Percentiles rank a stretch among this genome's conserved stretches.
phyloP scores from a whole-genome alignment of 2,888 invertebrate species.

The Exocentrus adspersus region DNA sequence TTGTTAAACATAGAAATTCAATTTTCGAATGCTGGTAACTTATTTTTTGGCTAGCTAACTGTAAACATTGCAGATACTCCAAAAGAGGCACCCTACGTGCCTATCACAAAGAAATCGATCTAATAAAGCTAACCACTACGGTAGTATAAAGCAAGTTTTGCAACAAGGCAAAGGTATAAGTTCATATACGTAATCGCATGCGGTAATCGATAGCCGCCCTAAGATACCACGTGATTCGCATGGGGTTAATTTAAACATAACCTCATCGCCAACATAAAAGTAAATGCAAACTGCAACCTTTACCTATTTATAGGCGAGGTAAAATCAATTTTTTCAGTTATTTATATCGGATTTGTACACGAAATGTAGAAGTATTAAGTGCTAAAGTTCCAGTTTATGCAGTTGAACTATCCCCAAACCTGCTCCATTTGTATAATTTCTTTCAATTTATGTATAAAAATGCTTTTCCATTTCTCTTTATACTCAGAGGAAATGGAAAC shows the following conservation, averaged over 20 bases:
- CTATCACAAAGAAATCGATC: conserved; percentile 54
- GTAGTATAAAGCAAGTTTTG: conserved; percentile 33
- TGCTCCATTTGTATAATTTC: too few species aligned
- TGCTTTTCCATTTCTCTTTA: too few species aligned
- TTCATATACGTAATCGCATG: conserved; percentile 25
- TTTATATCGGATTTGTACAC: too few species aligned
- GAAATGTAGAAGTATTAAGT: neutral
- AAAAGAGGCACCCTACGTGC: conserved; percentile 50
- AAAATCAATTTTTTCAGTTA: conserved; percentile 13
- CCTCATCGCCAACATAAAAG: conserved; percentile 28
- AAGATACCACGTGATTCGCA: conserved; percentile 42
- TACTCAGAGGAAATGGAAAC: too few species aligned
- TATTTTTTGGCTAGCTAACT: conserved; percentile 12
- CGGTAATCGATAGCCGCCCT: conserved; percentile 46
- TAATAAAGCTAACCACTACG: conserved; percentile 39
- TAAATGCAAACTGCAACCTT: conserved; percentile 17
- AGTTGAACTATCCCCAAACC: too few species aligned
- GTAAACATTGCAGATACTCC: conserved; percentile 43
- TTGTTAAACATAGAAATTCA: too few species aligned
- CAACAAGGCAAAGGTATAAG: too few species aligned
- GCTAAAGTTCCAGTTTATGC: too few species aligned
- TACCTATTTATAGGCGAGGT: conserved; percentile 17
- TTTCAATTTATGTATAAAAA: too few species aligned
- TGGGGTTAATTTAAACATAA: conserved; percentile 28
- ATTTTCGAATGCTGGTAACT: neutral